Evolutionary conservation across 92 coral and sea anemone species (phyloP).

Genomic region (Parazoanthus swiftii): DNA sequence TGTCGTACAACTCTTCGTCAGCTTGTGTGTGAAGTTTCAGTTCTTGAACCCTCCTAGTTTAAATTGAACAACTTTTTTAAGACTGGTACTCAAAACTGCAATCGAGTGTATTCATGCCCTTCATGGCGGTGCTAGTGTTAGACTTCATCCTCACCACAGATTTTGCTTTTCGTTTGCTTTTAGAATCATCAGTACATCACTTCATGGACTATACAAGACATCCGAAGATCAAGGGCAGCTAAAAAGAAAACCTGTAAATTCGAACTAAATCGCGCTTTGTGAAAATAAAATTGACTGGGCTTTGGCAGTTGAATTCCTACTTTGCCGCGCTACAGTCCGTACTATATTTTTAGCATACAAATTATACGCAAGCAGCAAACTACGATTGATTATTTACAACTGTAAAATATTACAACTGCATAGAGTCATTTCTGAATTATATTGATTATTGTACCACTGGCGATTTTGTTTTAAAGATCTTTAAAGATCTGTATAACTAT

Average conservation of each 20-base stretch:
- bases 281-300: slow-evolving; percentile 26
- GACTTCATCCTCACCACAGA: slow-evolving; percentile 30
- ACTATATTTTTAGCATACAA: slow-evolving; percentile 14
- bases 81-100: slow-evolving; percentile 25
- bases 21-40: slow-evolving; percentile 26
- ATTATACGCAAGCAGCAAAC: slow-evolving; percentile 5
- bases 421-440: no score
- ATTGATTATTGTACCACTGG: background rate
- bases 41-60: slow-evolving; percentile 23
- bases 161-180: slow-evolving; percentile 24
- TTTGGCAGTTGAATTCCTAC: slow-evolving; percentile 20
- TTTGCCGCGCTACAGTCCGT: slow-evolving; percentile 19
- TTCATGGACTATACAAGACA: slow-evolving; percentile 27
- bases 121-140: slow-evolving; percentile 23
- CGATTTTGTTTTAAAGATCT: slow-evolving; percentile 6
- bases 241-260: slow-evolving; percentile 19
- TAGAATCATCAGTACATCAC: slow-evolving; percentile 26
- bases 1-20: slow-evolving; percentile 20
- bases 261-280: slow-evolving; percentile 23
- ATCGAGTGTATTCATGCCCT: slow-evolving; percentile 17
- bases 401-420: no score
- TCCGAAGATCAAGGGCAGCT: slow-evolving; percentile 22
- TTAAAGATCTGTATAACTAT: slow-evolving; percentile 29
- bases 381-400: no score
- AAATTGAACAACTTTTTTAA: slow-evolving; percentile 2